Evolutionary conservation across 1,140 invertebrate genomes (phyloP).

Genomic region (Papilio polytes): DNA sequence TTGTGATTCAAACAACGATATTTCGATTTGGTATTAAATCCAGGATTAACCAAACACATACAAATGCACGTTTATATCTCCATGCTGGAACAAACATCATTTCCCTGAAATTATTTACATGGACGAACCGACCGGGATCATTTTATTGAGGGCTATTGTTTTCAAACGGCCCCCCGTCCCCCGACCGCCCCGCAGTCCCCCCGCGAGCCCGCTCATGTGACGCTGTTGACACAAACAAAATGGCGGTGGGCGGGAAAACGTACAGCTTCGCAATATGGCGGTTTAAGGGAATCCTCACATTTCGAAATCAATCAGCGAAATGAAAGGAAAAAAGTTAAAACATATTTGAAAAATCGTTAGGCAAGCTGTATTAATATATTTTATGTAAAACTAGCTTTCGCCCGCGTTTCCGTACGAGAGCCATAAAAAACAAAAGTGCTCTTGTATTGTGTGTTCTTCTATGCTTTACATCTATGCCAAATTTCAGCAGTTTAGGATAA

Average conservation of each 20-base stretch:
- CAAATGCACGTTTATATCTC: not conserved
- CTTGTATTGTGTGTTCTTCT: no score
- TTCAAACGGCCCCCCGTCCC: conserved; percentile 8
- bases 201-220: not conserved
- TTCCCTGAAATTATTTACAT: conserved; percentile 36
- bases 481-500: no score
- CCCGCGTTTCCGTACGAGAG: no score
- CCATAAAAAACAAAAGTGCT: no score
- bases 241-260: conserved; percentile 8
- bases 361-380: no score
- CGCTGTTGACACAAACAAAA: conserved; percentile 22
- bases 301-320: conserved; percentile 25
- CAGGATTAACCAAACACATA: not conserved
- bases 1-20: conserved; percentile 6
- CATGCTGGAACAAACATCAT: conserved; percentile 18
- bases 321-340: not conserved
- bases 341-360: not conserved
- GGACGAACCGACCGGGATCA: conserved; percentile 22
- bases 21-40: conserved; percentile 5
- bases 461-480: no score
- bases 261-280: not conserved
- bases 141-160: conserved; percentile 38
- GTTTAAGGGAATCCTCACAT: not conserved
- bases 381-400: no score
- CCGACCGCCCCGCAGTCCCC: not conserved